Evolutionary conservation across 1,140 invertebrate species (phyloP), one percentile per base, ranked within the genome.

Genomic region (Rhynchophorus ferrugineus): DNA sequence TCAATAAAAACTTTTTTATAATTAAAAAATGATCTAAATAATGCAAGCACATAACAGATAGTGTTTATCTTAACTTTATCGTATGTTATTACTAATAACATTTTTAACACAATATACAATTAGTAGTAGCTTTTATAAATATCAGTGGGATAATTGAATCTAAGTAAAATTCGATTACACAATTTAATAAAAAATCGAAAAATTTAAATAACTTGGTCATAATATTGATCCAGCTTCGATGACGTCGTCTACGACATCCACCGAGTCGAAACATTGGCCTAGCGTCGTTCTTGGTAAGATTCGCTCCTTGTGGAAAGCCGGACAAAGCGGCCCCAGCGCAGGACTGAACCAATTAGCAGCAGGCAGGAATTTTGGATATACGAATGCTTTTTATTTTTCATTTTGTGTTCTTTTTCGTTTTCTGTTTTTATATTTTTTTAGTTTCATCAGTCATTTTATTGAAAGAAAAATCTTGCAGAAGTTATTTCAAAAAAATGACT

Each of bases 281-380:
- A 85, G 83, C 42, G 70, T 86, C 56, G 84, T 89, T 47, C 79
- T 90, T 61, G 85, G 85, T 62, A 91, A 90, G 77, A 90, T 90
- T 68, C 85, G 85, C 65, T 89, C 87, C 8, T 71, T 91, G 46
- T 90, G 87, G 87, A 85, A 78, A 57, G 78, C 78, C 57, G 84
- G 85, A 56, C 78, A 81, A 16, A 81, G 78, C 38, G 80, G 80
- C 42, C 74, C 81, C 33, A 80, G 78, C 67, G 68, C 76, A 49
- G 86, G 86, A 60, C 76, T 89, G 59, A 89, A 89, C 76, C 85
- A 87, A 71, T 76, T 89, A 52, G 58, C 63, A 64, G 59, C 67
- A 69, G 77, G 77, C 76, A 79, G 71, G 76, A 45, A 22, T 56
- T 50, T 59, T 51, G n/a, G 24, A 29, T 29, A 29, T 29, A n/a